Evolutionary conservation across 2,113 vertebrate genomes (phyloP).

Genomic region (Carassius gibelio): DNA sequence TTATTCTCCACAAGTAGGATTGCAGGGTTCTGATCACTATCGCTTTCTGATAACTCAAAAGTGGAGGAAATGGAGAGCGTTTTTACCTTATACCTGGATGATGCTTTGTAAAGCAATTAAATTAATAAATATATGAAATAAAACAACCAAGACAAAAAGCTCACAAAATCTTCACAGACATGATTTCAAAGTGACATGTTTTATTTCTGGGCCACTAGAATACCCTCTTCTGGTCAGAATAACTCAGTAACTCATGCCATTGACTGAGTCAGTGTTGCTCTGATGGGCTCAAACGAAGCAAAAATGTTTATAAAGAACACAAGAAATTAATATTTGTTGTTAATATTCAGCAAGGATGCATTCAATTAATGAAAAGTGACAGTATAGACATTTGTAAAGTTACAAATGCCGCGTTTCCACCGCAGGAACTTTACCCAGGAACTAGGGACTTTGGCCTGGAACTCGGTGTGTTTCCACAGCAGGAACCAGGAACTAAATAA

Average conservation of each 20-base stretch:
- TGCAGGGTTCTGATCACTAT: slow-evolving; percentile 25
- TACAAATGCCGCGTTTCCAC: too few relatives aligned
- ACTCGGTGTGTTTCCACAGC: too few relatives aligned
- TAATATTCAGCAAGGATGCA: neutral
- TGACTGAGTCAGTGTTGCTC: too few relatives aligned
- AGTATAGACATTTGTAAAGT: neutral
- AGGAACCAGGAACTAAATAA: too few relatives aligned
- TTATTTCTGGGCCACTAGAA: neutral
- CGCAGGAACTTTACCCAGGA: too few relatives aligned
- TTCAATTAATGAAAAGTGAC: neutral
- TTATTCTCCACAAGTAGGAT: slow-evolving; percentile 3
- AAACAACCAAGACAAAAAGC: neutral
- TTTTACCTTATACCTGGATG: neutral
- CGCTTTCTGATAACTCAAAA: neutral
- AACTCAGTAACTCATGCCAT: too few relatives aligned
- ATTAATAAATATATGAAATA: neutral
- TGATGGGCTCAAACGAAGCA: too few relatives aligned
- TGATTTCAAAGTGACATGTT: neutral
- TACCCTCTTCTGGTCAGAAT: neutral
- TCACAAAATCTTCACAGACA: neutral
- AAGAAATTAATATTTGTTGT: neutral
- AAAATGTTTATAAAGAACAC: too few relatives aligned
- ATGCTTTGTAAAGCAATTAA: neutral
- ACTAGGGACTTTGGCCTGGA: too few relatives aligned
- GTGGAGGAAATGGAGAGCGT: neutral